Conservation (phyloP, 2,888 invertebrate genomes). For the Chalcosyrphus nemorum region DNA sequence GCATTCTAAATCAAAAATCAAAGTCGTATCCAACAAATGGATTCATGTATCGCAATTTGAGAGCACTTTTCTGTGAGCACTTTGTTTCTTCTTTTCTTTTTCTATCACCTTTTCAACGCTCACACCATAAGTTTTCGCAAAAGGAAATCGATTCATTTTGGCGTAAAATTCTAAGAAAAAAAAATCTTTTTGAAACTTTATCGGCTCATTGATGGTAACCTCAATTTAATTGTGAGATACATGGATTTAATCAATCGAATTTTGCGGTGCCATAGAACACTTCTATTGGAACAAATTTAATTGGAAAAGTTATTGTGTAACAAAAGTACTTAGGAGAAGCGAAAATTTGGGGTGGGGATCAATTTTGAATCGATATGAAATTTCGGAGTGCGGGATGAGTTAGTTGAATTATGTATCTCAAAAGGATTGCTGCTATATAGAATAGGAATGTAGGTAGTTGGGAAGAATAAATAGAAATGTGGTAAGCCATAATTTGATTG, state of each 20-base stretch:
- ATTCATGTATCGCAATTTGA: constrained; percentile 16
- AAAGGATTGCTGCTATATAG: no score
- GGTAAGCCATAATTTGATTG: no score
- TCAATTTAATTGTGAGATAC: constrained; percentile 4
- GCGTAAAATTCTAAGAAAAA: background rate
- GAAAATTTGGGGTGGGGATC: background rate
- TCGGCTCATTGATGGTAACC: constrained; percentile 1
- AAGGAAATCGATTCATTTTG: background rate
- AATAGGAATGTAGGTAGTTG: no score
- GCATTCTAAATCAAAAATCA: constrained; percentile 16
- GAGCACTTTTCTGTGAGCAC: background rate
- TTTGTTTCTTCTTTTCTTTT: background rate
- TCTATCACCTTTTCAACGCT: background rate
- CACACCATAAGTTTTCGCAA: background rate
- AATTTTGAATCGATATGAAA: background rate
- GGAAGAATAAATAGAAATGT: no score
- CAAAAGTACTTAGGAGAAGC: constrained; percentile 13
- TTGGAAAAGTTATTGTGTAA: constrained; percentile 46
- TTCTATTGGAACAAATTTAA: constrained; percentile 41
- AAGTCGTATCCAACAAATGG: constrained; percentile 26
- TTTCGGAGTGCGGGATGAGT: background rate
- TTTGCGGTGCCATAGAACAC: constrained; percentile 7
- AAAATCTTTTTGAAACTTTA: background rate
- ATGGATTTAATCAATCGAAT: constrained; percentile 39
- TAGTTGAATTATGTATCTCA: no score